Evolutionary conservation across 2,888 invertebrate genomes (phyloP).

Genomic region (Callosobruchus maculatus): DNA sequence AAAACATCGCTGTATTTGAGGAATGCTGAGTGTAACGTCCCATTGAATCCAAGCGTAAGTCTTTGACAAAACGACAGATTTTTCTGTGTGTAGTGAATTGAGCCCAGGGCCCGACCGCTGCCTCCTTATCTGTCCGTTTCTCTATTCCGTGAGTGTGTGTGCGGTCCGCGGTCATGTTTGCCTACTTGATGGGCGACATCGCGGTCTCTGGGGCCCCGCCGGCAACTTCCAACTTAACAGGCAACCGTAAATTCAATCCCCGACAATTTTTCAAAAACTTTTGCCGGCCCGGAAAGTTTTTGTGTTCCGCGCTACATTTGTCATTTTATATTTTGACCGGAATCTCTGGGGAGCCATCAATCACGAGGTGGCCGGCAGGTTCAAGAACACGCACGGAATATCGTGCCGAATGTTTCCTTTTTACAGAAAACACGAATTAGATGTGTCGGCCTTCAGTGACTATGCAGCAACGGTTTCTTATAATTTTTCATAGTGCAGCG

Average conservation of each 20-base stretch:
- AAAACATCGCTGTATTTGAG: too few species aligned
- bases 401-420: not conserved
- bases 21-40: too few species aligned
- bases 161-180: constrained; percentile 37
- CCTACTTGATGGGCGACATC: constrained; percentile 39
- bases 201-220: constrained; percentile 37
- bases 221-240: constrained; percentile 41
- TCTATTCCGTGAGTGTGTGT: constrained; percentile 22
- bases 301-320: constrained; percentile 43
- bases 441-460: too few species aligned
- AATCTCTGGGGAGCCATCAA: constrained; percentile 39
- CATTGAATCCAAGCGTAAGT: too few species aligned
- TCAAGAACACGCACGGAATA: constrained; percentile 9
- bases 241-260: constrained; percentile 42
- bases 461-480: too few species aligned
- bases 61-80: too few species aligned
- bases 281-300: constrained; percentile 44
- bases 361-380: constrained; percentile 26
- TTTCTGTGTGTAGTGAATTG: constrained; percentile 3
- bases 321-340: constrained; percentile 47
- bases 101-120: constrained; percentile 18
- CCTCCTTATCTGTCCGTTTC: constrained; percentile 37
- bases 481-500: too few species aligned
- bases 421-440: too few species aligned
- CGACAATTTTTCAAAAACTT: constrained; percentile 47